Conservation (phyloP, 2,888 invertebrate genomes). For the Heliconius aoede region DNA sequence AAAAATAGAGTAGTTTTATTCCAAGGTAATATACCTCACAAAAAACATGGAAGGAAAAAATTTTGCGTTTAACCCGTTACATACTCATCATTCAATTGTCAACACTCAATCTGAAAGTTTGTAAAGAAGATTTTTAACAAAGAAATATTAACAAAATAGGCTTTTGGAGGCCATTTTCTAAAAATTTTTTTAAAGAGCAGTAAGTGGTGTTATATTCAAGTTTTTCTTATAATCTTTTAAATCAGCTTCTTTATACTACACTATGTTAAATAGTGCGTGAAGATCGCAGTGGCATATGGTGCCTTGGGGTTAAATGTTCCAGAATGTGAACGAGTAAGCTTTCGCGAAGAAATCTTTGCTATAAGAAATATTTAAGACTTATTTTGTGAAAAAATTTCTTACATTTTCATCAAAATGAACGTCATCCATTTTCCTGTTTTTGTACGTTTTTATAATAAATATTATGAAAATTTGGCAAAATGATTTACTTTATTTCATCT, state of each 20-base stretch:
- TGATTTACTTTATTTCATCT: too few species aligned
- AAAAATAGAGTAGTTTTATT: not conserved
- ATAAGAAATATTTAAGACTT: not conserved
- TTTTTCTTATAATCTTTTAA: slow-evolving; percentile 26
- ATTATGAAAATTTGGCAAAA: not conserved
- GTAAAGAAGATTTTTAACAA: slow-evolving; percentile 27
- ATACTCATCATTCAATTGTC: slow-evolving; percentile 23
- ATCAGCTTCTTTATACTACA: slow-evolving; percentile 37
- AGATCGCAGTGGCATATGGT: slow-evolving; percentile 62
- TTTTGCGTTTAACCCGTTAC: slow-evolving; percentile 23
- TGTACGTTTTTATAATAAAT: not conserved
- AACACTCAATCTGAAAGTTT: slow-evolving; percentile 14
- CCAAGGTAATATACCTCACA: not conserved
- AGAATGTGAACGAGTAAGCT: slow-evolving; percentile 45
- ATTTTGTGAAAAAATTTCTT: not conserved
- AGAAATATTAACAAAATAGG: slow-evolving; percentile 16
- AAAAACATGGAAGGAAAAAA: not conserved
- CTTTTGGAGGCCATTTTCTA: slow-evolving; percentile 9
- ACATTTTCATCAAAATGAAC: too few species aligned
- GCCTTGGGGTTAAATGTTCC: slow-evolving; percentile 53
- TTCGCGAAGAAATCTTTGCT: slow-evolving; percentile 34
- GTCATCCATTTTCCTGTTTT: too few species aligned
- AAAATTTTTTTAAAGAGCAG: slow-evolving; percentile 15
- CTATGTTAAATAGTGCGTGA: slow-evolving; percentile 61
- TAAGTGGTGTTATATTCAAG: slow-evolving; percentile 18